Base-by-base conservation (phyloP, 2,113 vertebrate genomes). In the Fregata magnificens region DNA sequence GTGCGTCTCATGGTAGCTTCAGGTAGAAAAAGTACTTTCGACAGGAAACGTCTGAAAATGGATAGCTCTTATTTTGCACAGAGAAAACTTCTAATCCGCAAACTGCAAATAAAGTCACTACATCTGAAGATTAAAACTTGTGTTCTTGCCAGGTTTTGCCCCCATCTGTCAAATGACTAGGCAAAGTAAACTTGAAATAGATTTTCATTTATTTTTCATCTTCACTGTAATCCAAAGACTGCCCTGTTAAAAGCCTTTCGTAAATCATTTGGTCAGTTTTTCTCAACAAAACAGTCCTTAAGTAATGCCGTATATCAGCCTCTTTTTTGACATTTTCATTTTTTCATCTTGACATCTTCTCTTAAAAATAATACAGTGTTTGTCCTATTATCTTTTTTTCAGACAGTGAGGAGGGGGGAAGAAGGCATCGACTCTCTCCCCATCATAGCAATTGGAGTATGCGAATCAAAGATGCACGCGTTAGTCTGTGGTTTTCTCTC, bases 181-280 rank as follows among this genome's bases (percentile, higher is more conserved):
- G 89, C 94, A 97, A 96, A 98, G 95, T 97, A 98, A 98, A 98
- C 90, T 96, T 93, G 93, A 98, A 97, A 98, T 95, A 95, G 87
- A 98, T 98, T 98, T 97, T 95, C 94, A 97, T 97, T 98, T 98
- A 97, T 98, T 98, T 98, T 98, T 98, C 97, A 98, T 97, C 96
- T 98, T 95, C 69, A 69, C 95, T 98, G 95, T 98, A 98, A 98
- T 97, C 97, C 96, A 94, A 97, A 98, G 82, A 87, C 95, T 97
- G 95, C 93, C 97, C 88, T 85, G 95, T 95, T 98, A 98, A 98
- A 98, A 97, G 94, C 94, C 95, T 98, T 98, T 97, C 82, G 97
- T 98, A 98, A 98, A 98, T 98, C 97, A 98, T 95, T 98, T 95
- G 97, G 96, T 98, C 97, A 98, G 93, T 97, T 98, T 97, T 96